A percentile compares a stretch with the other conserved stretches of the same genome.
Conservation (phyloP, 2,113 vertebrate species). For the Microtus pennsylvanicus region DNA sequence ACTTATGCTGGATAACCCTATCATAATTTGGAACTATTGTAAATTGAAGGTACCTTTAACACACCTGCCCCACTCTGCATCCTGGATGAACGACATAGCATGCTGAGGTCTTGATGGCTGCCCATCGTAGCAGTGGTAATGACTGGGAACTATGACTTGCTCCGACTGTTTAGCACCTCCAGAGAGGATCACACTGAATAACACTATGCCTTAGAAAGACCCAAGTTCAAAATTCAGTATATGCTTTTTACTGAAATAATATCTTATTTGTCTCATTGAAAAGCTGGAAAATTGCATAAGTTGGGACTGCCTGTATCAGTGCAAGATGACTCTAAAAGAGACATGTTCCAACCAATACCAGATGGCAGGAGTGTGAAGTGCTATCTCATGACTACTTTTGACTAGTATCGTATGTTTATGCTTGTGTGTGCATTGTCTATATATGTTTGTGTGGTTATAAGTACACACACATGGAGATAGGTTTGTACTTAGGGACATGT, state of each 20-base stretch:
- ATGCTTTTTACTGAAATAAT: neutral
- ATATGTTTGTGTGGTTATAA: neutral
- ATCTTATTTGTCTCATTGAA: neutral
- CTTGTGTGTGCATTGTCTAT: too few relatives aligned
- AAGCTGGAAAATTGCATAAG: neutral
- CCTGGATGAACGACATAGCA: neutral
- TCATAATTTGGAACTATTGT: neutral
- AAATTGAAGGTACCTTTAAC: neutral
- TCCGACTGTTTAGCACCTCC: neutral
- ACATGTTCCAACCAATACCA: too few relatives aligned
- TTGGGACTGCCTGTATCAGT: neutral
- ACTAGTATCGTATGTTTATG: too few relatives aligned
- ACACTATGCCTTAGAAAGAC: neutral
- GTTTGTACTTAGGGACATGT: neutral
- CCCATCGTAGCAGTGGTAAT: neutral
- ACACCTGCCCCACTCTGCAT: neutral
- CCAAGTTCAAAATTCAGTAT: neutral
- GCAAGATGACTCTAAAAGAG: neutral
- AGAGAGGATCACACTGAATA: neutral
- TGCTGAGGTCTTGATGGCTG: rapidly evolving
- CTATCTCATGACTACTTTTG: neutral
- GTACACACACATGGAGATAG: neutral
- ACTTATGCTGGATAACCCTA: neutral
- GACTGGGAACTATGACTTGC: neutral
- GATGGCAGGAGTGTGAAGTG: neutral